Conservation (phyloP, 1,140 invertebrate species). For the Ganaspis sp. region DNA sequence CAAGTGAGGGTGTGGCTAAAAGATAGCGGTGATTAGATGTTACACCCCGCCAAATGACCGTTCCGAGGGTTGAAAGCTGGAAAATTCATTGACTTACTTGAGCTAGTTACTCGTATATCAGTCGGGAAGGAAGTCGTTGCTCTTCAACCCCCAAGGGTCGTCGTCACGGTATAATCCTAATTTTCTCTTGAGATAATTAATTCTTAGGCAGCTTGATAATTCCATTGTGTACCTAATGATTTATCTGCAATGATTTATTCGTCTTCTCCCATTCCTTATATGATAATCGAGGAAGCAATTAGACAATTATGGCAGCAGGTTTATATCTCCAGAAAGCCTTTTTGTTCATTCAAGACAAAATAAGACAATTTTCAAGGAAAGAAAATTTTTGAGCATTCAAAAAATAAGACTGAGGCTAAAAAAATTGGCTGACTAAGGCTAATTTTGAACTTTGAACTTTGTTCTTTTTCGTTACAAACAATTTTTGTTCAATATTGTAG, state of each 20-base stretch:
- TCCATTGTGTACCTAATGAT: background rate
- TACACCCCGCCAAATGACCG: conserved; percentile 64
- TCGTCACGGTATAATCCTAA: conserved; percentile 52
- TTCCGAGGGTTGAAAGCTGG: conserved; percentile 62
- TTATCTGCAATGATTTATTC: background rate
- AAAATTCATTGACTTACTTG: conserved; percentile 74
- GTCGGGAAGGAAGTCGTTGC: conserved; percentile 64
- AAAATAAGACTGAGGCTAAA: no score
- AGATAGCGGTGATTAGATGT: conserved; percentile 71
- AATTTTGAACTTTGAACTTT: no score
- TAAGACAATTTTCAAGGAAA: no score
- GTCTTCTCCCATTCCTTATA: background rate
- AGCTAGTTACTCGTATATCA: conserved; percentile 69
- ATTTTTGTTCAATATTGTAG: no score
- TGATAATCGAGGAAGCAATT: background rate
- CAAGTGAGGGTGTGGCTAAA: conserved; percentile 63
- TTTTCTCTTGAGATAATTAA: conserved; percentile 61
- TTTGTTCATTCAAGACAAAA: no score
- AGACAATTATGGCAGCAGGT: no score
- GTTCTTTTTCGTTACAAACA: no score
- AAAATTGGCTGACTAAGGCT: no score
- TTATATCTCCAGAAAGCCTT: no score
- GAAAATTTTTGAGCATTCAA: no score
- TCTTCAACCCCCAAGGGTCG: conserved; percentile 51
- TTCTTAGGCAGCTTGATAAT: conserved; percentile 40